These are phyloP conservation scores for Chloropsis cyanopogon DNA, from an alignment of 2,113 vertebrate genomes.

Conservation along the genomic window DNA sequence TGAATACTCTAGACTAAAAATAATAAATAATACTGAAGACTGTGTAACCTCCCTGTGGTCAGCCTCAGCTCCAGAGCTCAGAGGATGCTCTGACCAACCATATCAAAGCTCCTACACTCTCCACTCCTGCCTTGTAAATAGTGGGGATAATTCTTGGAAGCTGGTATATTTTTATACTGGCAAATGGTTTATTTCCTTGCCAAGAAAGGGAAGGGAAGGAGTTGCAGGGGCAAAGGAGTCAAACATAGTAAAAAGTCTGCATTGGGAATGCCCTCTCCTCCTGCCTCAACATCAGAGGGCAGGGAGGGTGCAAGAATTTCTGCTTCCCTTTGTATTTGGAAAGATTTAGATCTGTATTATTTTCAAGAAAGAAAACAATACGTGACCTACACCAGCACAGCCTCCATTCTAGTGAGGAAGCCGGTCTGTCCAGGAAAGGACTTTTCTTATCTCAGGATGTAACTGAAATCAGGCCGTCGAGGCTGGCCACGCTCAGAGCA, in stretches of 20 bases:
- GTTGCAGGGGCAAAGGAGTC: background rate
- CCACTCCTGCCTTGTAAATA: background rate
- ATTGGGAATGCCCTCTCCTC: background rate
- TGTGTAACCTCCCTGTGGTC: background rate
- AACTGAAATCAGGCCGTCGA: background rate
- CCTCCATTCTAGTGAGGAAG: conserved; percentile 14
- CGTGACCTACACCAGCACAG: conserved; percentile 35
- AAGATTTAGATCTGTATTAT: conserved; percentile 39
- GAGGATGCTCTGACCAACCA: background rate
- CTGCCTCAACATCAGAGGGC: background rate
- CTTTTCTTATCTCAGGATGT: conserved; percentile 61
- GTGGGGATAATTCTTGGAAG: background rate
- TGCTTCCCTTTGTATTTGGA: conserved; percentile 20
- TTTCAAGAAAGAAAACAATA: conserved; percentile 57
- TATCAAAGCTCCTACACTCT: background rate
- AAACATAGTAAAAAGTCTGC: background rate
- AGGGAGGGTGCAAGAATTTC: background rate
- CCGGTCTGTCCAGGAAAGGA: background rate
- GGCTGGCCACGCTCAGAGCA: background rate
- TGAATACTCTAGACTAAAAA: background rate
- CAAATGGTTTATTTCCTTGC: background rate
- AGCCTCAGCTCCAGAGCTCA: background rate
- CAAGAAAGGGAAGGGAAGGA: background rate
- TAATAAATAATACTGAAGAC: background rate
- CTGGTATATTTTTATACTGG: background rate